Conservation (phyloP, 1,140 invertebrate genomes). For the Bursaphelenchus mucronatus region DNA sequence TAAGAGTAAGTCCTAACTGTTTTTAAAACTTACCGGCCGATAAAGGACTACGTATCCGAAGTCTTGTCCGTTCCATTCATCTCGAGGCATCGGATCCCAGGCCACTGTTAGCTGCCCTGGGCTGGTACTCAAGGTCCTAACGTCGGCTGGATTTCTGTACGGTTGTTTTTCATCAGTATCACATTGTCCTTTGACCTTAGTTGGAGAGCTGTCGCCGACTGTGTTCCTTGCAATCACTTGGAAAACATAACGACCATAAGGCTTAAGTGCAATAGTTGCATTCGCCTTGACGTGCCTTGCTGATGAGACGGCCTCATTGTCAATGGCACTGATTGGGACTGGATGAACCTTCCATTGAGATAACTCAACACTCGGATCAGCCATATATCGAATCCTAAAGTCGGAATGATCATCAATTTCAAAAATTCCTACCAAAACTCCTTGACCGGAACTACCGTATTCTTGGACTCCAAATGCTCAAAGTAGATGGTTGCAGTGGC, state of each 20-base stretch:
- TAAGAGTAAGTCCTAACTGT: background rate
- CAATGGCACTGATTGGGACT: slow-evolving; percentile 47
- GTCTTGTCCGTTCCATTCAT: slow-evolving; percentile 59
- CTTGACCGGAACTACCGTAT: slow-evolving; percentile 47
- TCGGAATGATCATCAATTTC: background rate
- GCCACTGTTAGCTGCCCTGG: slow-evolving; percentile 85
- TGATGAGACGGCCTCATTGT: slow-evolving; percentile 45
- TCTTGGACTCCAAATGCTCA: slow-evolving; percentile 82
- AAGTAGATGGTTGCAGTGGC: slow-evolving; percentile 75
- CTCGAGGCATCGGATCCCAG: slow-evolving; percentile 66
- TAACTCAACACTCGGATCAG: slow-evolving; percentile 52
- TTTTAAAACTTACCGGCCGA: slow-evolving; percentile 21
- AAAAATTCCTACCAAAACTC: slow-evolving; percentile 52
- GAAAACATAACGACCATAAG: slow-evolving; percentile 77
- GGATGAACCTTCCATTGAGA: slow-evolving; percentile 53
- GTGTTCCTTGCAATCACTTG: slow-evolving; percentile 86
- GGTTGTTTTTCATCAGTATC: slow-evolving; percentile 80
- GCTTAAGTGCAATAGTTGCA: slow-evolving; percentile 49
- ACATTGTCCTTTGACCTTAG: slow-evolving; percentile 69
- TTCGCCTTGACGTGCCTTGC: slow-evolving; percentile 37
- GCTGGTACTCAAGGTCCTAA: slow-evolving; percentile 78
- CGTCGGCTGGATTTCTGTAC: slow-evolving; percentile 87
- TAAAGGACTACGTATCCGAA: slow-evolving; percentile 54
- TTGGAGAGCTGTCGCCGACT: slow-evolving; percentile 82
- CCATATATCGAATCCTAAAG: slow-evolving; percentile 53